Evolutionary conservation across 2,113 vertebrate species (phyloP).

Genomic region (Mystacornis crossleyi): DNA sequence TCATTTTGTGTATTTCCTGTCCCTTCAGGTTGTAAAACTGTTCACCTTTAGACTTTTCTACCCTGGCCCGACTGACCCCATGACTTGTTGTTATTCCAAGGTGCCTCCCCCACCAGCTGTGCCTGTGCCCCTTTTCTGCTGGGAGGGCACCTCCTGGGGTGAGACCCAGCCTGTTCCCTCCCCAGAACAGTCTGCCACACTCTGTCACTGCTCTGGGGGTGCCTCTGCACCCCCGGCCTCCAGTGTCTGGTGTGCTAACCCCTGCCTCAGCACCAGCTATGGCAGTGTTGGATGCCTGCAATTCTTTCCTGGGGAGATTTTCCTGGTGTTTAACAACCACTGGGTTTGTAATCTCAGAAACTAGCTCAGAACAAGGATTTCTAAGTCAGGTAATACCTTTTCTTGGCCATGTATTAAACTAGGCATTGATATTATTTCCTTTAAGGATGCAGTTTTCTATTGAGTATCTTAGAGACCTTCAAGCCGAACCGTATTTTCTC

Average conservation of each 20-base stretch:
- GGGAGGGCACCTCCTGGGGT: neutral
- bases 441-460: neutral
- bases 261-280: neutral
- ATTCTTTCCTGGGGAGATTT: neutral
- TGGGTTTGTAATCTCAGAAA: neutral
- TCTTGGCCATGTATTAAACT: neutral
- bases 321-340: neutral
- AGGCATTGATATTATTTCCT: neutral
- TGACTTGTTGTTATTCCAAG: rapidly evolving
- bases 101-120: neutral
- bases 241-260: rapidly evolving
- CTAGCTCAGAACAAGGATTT: neutral
- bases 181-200: neutral
- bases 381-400: neutral
- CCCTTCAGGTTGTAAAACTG: neutral
- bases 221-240: neutral
- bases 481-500: neutral
- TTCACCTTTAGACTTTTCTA: neutral
- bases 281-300: neutral
- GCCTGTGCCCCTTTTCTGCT: neutral
- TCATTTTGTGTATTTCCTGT: neutral
- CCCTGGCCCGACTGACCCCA: neutral
- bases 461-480: neutral
- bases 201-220: neutral
- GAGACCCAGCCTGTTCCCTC: neutral